Conservation (phyloP, 2,797 vertebrate genomes). For the Coluber constrictor region DNA sequence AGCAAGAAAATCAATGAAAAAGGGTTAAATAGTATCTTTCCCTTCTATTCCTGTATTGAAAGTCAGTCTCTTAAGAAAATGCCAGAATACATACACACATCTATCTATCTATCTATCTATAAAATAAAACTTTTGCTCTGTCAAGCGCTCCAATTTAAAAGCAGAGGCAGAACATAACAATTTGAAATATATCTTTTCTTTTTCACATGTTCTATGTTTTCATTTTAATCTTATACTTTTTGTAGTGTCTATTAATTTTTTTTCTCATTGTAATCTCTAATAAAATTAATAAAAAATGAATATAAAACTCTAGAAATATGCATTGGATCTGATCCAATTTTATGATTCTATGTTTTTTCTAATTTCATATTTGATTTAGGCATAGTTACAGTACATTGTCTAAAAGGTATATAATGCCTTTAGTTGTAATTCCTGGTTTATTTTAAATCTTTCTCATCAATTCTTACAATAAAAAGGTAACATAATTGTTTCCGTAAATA, state of each 20-base stretch:
- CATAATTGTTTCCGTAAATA: not conserved
- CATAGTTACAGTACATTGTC: not conserved
- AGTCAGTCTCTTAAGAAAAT: not conserved
- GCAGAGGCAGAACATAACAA: not conserved
- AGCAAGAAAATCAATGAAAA: not conserved
- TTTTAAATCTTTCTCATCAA: not conserved
- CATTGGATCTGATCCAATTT: not conserved
- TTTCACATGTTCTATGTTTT: not conserved
- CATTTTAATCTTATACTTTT: not conserved
- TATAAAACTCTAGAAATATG: not conserved
- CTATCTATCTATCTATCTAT: not conserved
- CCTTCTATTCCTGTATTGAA: not conserved
- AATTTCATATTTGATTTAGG: not conserved
- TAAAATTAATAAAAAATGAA: not conserved
- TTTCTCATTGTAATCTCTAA: not conserved
- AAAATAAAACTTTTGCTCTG: not conserved
- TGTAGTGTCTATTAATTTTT: not conserved
- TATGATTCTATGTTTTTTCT: not conserved
- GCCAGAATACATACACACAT: not conserved
- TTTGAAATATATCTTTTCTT: not conserved
- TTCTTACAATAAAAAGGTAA: not conserved
- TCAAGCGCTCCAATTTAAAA: not conserved
- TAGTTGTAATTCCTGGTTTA: not conserved
- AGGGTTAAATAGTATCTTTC: not conserved
- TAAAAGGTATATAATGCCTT: not conserved